phyloP scores from a whole-genome alignment of 2,797 vertebrate species.

The Myotis vivesi region DNA sequence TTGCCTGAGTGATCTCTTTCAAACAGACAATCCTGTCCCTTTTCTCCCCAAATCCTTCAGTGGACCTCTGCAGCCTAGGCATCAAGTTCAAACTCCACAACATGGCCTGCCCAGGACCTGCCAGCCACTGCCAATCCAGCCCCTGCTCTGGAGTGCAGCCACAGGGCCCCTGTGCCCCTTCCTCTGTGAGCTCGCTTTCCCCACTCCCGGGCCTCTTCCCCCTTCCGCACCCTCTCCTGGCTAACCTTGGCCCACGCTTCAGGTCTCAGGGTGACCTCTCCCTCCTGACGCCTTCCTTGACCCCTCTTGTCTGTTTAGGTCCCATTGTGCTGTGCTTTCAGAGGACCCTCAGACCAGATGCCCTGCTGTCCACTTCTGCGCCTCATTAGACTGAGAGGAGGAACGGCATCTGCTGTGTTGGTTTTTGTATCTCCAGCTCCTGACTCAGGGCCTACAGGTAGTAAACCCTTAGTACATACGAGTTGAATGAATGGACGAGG shows the following conservation, averaged over 20 bases:
- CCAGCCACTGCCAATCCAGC: not conserved
- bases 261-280: not conserved
- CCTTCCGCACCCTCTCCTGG: not conserved
- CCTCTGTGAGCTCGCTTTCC: not conserved
- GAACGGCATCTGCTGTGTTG: not conserved
- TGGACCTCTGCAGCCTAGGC: not conserved
- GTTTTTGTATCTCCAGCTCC: not conserved
- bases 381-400: not conserved
- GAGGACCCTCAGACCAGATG: not conserved
- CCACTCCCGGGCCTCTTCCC: not conserved
- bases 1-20: not conserved
- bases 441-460: not conserved
- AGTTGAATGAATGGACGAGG: not conserved
- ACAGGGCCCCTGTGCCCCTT: not conserved
- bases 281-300: not conserved
- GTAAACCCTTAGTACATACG: not conserved
- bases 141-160: not conserved
- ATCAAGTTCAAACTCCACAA: not conserved
- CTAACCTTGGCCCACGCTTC: not conserved
- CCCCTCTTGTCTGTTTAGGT: not conserved
- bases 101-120: not conserved
- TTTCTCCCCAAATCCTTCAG: not conserved
- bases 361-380: not conserved
- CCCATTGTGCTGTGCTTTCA: not conserved
- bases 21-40: not conserved